These are phyloP conservation scores for Oncorhynchus keta DNA, from an alignment of 2,113 vertebrate species.

Conservation along the genomic window DNA sequence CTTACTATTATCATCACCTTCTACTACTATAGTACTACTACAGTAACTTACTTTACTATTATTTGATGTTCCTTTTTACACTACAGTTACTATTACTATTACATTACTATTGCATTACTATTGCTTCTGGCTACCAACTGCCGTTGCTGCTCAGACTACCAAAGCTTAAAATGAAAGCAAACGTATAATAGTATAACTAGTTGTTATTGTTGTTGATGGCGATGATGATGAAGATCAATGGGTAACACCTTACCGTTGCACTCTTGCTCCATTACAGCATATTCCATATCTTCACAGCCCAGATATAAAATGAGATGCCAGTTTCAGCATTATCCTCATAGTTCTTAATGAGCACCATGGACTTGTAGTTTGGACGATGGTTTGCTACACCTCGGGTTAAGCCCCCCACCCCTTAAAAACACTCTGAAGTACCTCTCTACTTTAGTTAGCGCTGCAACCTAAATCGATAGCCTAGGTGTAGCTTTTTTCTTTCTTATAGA, in stretches of 20 bases:
- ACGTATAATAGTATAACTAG: background rate
- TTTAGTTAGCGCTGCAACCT: conserved; percentile 14
- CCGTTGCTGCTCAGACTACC: background rate
- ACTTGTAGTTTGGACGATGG: background rate
- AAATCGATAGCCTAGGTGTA: conserved; percentile 53
- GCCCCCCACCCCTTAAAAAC: background rate
- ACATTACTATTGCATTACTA: background rate
- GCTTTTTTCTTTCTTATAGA: conserved; percentile 13
- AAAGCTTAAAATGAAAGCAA: background rate
- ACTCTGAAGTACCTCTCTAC: conserved; percentile 28
- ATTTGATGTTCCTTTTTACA: background rate
- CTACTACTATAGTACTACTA: background rate
- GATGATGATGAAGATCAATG: conserved; percentile 39
- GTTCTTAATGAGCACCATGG: background rate
- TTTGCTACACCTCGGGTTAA: background rate
- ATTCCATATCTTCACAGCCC: conserved; percentile 57
- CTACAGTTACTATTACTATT: background rate
- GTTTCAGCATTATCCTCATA: background rate
- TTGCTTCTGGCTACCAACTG: background rate
- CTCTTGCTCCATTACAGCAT: conserved; percentile 45
- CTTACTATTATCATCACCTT: no score
- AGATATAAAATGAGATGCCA: background rate
- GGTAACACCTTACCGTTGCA: conserved; percentile 64
- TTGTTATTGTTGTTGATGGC: conserved; percentile 4
- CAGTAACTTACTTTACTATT: background rate